A percentile compares a stretch with the other conserved stretches of the same genome.
These are phyloP conservation scores for Tromatobia lineatoria DNA, from an alignment of 2,888 invertebrate species.

Conservation along the genomic window DNA sequence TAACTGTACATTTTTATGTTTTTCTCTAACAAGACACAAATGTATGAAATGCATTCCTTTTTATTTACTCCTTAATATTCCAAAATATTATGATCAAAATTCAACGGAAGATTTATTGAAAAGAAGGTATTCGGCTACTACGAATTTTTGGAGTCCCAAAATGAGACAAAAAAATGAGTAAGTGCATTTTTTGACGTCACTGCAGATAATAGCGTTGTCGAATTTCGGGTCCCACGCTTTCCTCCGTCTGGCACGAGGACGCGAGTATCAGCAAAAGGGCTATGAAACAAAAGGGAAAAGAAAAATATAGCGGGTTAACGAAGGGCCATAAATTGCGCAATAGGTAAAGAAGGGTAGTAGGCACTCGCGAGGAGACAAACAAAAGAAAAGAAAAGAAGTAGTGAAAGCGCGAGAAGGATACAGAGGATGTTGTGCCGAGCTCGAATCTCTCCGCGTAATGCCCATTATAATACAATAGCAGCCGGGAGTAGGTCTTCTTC, in stretches of 20 bases:
- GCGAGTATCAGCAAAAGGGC: conserved; percentile 31
- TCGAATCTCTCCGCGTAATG: conserved; percentile 74
- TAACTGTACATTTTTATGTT: too few relatives aligned
- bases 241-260: conserved; percentile 1
- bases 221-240: conserved; percentile 52
- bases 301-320: conserved; percentile 73
- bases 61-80: not conserved
- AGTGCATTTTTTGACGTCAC: conserved; percentile 1
- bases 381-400: conserved; percentile 18
- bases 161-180: not conserved
- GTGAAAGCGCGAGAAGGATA: conserved; percentile 54
- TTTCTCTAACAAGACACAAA: too few relatives aligned
- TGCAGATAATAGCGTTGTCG: conserved; percentile 14
- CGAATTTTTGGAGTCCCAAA: not conserved
- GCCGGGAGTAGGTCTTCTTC: conserved; percentile 66
- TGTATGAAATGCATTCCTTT: not conserved
- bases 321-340: conserved; percentile 81
- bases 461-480: conserved; percentile 83
- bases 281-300: conserved; percentile 48
- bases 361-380: conserved; percentile 61
- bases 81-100: too few relatives aligned
- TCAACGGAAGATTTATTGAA: too few relatives aligned
- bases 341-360: conserved; percentile 74
- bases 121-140: too few relatives aligned
- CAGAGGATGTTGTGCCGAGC: conserved; percentile 42